A percentile compares a stretch with the other conserved stretches of the same genome.
Conservation (phyloP, 2,888 invertebrate species). For the Oconnorella tubifera region DNA sequence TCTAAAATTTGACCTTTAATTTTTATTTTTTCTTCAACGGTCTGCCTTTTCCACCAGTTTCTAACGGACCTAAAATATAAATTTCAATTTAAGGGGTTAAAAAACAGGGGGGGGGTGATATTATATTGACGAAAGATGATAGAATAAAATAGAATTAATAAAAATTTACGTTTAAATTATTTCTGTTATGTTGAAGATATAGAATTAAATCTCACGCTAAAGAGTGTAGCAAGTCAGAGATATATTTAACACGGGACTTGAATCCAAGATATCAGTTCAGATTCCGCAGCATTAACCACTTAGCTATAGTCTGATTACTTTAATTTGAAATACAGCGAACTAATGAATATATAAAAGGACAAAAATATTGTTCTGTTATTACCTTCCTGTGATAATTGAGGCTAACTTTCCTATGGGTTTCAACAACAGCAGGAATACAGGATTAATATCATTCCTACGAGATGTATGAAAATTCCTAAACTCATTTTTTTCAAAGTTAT, state of each 20-base stretch:
- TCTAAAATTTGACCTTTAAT: constrained; percentile 26
- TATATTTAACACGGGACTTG: constrained; percentile 7
- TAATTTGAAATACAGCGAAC: too few relatives aligned
- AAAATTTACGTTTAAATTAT: background rate
- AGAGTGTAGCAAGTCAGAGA: too few relatives aligned
- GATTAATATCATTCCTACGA: constrained; percentile 18
- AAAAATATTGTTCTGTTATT: too few relatives aligned
- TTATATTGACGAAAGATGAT: background rate
- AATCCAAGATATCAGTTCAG: too few relatives aligned
- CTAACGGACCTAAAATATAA: constrained; percentile 45
- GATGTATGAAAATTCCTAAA: constrained; percentile 24
- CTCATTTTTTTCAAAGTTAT: too few relatives aligned
- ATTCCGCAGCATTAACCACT: too few relatives aligned
- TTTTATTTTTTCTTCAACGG: constrained; percentile 46
- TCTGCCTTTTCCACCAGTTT: constrained; percentile 58
- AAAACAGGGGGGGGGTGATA: background rate
- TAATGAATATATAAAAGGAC: too few relatives aligned
- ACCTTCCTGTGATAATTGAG: constrained; percentile 32
- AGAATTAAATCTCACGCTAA: too few relatives aligned
- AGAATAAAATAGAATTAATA: background rate
- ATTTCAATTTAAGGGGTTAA: background rate
- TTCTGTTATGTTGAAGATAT: background rate
- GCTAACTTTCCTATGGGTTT: constrained; percentile 26
- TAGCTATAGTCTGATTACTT: too few relatives aligned
- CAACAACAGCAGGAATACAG: constrained; percentile 23